phyloP scores from a whole-genome alignment of 2,797 vertebrate genomes.

The Pelodytes ibericus region DNA sequence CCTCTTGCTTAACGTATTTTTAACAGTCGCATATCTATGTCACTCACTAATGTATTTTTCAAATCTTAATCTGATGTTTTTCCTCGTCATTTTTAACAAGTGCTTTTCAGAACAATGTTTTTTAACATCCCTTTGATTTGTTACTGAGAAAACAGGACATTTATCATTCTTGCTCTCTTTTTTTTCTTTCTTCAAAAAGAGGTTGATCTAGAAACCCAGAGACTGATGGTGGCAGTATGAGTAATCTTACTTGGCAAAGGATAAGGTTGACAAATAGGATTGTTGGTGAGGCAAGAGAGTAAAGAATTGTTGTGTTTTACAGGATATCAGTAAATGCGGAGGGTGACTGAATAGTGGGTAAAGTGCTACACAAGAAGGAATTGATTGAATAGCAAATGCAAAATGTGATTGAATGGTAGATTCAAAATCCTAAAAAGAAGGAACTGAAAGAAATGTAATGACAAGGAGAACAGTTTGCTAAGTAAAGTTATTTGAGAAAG shows the following conservation, averaged over 20 bases:
- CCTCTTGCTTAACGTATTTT: neutral
- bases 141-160: neutral
- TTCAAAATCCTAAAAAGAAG: too few species aligned
- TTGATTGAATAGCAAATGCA: too few species aligned
- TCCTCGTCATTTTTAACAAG: neutral
- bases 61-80: constrained; percentile 7
- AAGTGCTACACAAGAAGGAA: too few species aligned
- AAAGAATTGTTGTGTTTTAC: too few species aligned
- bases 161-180: neutral
- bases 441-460: too few species aligned
- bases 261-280: neutral
- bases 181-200: neutral
- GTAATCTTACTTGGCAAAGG: neutral
- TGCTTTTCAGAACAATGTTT: neutral
- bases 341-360: too few species aligned
- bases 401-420: too few species aligned
- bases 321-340: too few species aligned
- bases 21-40: neutral
- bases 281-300: neutral
- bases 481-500: too few species aligned
- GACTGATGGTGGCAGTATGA: neutral
- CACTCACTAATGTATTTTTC: constrained; percentile 11
- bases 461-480: too few species aligned
- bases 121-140: constrained; percentile 4
- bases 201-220: neutral